Conservation (phyloP, 2,113 vertebrate species). For the Boleophthalmus pectinirostris region DNA sequence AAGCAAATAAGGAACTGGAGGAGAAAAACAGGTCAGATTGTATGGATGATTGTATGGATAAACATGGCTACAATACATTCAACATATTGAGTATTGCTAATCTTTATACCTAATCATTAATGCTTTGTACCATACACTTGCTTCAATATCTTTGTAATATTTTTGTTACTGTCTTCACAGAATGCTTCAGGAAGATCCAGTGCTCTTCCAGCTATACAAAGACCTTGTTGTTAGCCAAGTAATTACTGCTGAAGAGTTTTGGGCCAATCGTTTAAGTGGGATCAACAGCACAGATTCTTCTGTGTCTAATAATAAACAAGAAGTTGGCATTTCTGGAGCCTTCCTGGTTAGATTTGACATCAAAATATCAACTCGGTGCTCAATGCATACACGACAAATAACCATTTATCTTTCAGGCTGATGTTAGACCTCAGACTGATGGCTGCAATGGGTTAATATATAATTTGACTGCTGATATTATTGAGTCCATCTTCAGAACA, state of each 20-base stretch:
- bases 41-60: not conserved
- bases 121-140: not conserved
- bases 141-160: not conserved
- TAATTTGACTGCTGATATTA: slow-evolving; percentile 96
- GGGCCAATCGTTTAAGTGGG: slow-evolving; percentile 93
- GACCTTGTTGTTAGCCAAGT: slow-evolving; percentile 98
- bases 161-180: slow-evolving; percentile 66
- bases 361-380: not conserved
- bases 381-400: not conserved
- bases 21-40: slow-evolving; percentile 92
- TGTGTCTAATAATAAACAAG: slow-evolving; percentile 85
- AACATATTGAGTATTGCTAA: not conserved
- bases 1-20: slow-evolving; percentile 97
- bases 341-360: slow-evolving; percentile 85
- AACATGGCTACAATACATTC: not conserved
- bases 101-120: not conserved
- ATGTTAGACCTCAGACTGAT: slow-evolving; percentile 96
- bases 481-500: slow-evolving; percentile 97
- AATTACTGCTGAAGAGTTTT: slow-evolving; percentile 98
- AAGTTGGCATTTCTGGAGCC: slow-evolving; percentile 97
- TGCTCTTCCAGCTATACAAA: slow-evolving; percentile 98
- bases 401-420: slow-evolving; percentile 79
- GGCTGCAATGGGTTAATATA: slow-evolving; percentile 97
- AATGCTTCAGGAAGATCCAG: slow-evolving; percentile 98
- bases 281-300: slow-evolving; percentile 81